Evolutionary conservation across 2,888 invertebrate genomes (phyloP).

Genomic region (Eristalinus sepulchralis): DNA sequence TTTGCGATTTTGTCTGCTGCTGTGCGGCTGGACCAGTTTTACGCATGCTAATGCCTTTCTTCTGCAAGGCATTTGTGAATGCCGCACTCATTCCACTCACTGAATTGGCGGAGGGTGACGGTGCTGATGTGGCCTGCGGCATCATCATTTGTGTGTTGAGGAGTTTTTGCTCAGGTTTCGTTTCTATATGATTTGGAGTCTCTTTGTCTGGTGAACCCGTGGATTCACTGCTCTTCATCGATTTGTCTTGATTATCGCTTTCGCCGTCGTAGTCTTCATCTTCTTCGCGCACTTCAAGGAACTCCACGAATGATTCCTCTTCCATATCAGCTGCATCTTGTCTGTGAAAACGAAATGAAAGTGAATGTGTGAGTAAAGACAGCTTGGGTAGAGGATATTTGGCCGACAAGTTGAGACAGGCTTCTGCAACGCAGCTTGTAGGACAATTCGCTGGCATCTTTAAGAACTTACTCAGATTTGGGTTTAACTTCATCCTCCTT

Average conservation of each 20-base stretch:
- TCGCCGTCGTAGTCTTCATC: slow-evolving; percentile 77
- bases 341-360: slow-evolving; percentile 62
- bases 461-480: slow-evolving; percentile 75
- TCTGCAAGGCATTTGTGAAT: slow-evolving; percentile 75
- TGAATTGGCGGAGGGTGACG: not conserved
- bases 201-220: slow-evolving; percentile 77
- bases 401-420: not conserved
- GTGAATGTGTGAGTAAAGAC: not conserved
- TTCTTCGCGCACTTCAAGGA: slow-evolving; percentile 79
- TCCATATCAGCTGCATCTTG: slow-evolving; percentile 75
- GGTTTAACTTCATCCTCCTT: slow-evolving; percentile 72
- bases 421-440: not conserved
- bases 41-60: slow-evolving; percentile 78
- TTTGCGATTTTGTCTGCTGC: slow-evolving; percentile 9
- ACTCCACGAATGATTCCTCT: slow-evolving; percentile 78
- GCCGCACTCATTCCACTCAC: slow-evolving; percentile 17
- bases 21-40: slow-evolving; percentile 72
- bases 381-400: not conserved
- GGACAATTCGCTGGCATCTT: not conserved
- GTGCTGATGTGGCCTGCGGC: not conserved
- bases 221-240: slow-evolving; percentile 72
- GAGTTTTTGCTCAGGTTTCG: slow-evolving; percentile 42
- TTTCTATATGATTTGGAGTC: slow-evolving; percentile 36
- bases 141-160: slow-evolving; percentile 56
- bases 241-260: slow-evolving; percentile 77